A percentile compares a stretch with the other conserved stretches of the same genome.
These are phyloP conservation scores for Pogonognathellus flavescens DNA, from an alignment of 1,140 invertebrate genomes.

Conservation along the genomic window DNA sequence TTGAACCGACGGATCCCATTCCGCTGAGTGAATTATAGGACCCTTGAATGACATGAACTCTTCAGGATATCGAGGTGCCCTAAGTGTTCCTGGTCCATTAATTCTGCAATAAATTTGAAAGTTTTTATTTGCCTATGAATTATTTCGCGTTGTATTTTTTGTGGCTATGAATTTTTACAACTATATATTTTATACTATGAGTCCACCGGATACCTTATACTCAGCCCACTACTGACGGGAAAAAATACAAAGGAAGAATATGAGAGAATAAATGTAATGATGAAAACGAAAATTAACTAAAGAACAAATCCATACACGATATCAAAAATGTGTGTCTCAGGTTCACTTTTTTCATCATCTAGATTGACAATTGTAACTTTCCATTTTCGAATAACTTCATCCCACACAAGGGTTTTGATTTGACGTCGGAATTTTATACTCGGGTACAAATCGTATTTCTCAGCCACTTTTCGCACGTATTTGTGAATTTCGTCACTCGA, in stretches of 20 bases:
- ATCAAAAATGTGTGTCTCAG: slow-evolving; percentile 39
- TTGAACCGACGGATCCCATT: slow-evolving; percentile 56
- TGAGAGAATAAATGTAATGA: no score
- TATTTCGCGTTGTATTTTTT: no score
- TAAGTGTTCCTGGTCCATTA: slow-evolving; percentile 38
- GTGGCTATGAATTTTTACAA: no score
- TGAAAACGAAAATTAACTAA: no score
- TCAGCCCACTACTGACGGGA: no score
- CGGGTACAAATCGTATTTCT: no score
- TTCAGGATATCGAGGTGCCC: slow-evolving; percentile 53
- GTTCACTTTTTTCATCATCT: background rate
- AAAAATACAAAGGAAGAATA: no score
- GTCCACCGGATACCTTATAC: background rate
- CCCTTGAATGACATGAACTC: no score
- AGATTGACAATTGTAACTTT: background rate
- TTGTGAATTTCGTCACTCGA: slow-evolving; percentile 43
- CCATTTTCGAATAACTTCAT: slow-evolving; percentile 43
- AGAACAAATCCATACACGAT: slow-evolving; percentile 56
- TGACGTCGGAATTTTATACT: slow-evolving; percentile 29
- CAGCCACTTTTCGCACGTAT: slow-evolving; percentile 48
- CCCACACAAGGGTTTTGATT: slow-evolving; percentile 44
- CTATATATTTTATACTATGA: no score
- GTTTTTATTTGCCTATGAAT: no score
- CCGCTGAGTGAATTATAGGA: slow-evolving; percentile 49
- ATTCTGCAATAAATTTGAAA: no score